phyloP scores from a whole-genome alignment of 2,888 invertebrate species.

The Itoplectis maculator region DNA sequence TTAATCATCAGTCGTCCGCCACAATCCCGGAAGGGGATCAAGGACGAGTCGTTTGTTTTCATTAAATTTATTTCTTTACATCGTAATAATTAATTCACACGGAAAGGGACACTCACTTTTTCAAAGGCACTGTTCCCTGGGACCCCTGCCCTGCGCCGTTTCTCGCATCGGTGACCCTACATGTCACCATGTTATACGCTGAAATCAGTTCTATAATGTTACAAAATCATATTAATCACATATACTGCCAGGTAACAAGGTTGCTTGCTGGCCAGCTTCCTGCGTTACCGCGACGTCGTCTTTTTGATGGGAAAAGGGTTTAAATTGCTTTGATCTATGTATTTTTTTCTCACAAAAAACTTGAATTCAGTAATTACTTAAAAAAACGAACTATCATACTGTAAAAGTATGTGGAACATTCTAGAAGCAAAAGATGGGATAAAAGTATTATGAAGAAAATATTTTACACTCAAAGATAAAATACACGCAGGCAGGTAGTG shows the following conservation, averaged over 20 bases:
- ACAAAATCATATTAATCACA: conserved; percentile 80
- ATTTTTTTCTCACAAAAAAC: too few relatives aligned
- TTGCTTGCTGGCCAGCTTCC: conserved; percentile 72
- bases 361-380: too few relatives aligned
- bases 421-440: not conserved
- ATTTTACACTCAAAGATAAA: not conserved
- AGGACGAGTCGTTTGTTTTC: conserved; percentile 56
- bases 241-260: conserved; percentile 71
- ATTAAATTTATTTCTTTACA: conserved; percentile 53
- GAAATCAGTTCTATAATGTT: conserved; percentile 87
- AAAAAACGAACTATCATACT: too few relatives aligned
- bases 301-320: conserved; percentile 6
- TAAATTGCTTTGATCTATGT: not conserved
- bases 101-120: conserved; percentile 92
- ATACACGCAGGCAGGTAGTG: not conserved
- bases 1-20: conserved; percentile 61
- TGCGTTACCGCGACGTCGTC: conserved; percentile 72
- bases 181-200: conserved; percentile 99
- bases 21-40: conserved; percentile 62
- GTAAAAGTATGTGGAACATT: too few relatives aligned
- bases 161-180: conserved; percentile 97
- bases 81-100: conserved; percentile 48
- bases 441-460: too few relatives aligned
- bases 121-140: conserved; percentile 98
- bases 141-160: conserved; percentile 91